Evolutionary conservation across 2,888 invertebrate species (phyloP), one percentile per base, ranked within the genome.

Genomic region (Tachina lurida): DNA sequence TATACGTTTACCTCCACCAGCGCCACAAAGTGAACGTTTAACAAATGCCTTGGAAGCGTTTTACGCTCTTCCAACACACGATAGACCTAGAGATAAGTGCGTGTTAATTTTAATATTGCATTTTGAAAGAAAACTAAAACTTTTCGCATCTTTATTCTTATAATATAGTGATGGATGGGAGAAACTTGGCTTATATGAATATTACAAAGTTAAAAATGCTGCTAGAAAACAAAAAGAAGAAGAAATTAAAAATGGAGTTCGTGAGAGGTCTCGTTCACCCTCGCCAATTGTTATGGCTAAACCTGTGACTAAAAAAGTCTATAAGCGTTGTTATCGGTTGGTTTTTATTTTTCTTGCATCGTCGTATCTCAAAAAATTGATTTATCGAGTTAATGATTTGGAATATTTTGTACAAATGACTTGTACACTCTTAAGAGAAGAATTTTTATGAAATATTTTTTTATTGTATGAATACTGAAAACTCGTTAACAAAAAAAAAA

Each of bases 21-120:
- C 97, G 87, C 98, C 99, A 41, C 99, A 99, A 15, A 98, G 96
- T 90, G 99, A 99, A 87, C 94, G 98, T 84, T 94, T 99, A 56
- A 94, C 99, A 49, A 97, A 97, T 22, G 99, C 99, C 10, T 96
- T 99, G 0, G 98, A 99, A 90, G 97, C 98, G 2, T 99, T 99
- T 94, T 99, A 99, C 93, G 96, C 97, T 1, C 95, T 97, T 43
- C 98, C 99, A 9, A 97, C 97, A 88, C 98, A 99, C 91, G 99
- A 99, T 91, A 95, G 98, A 84, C 98, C 99, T 0, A 94, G 98
- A 90, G 98, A 99, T 93, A 97, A 96, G 97, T 97, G 92, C 91
- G 92, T 91, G 31, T 45, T 45, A n/a, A 31, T 76, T 54, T 63
- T 31, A 41, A 10, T 31, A 47, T 17, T 45, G 17, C 15, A 15